phyloP scores from a whole-genome alignment of 2,113 vertebrate species.

The Xyliphius kryptos region DNA sequence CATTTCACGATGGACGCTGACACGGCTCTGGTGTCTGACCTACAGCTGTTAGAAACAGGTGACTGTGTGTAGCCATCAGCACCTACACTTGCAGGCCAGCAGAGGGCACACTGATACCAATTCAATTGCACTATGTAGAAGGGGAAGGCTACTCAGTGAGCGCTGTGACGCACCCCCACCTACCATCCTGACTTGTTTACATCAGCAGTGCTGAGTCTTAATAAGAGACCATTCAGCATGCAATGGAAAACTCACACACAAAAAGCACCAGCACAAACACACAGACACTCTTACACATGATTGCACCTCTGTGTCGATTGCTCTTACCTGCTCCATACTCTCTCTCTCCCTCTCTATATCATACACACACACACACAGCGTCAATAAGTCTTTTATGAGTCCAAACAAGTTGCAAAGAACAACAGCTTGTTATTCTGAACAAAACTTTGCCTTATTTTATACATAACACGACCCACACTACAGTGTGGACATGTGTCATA shows the following conservation, averaged over 20 bases:
- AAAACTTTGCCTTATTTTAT: too few relatives aligned
- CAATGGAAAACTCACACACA: slow-evolving; percentile 33
- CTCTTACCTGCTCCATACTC: too few relatives aligned
- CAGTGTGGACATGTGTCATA: too few relatives aligned
- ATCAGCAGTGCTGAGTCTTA: slow-evolving; percentile 26
- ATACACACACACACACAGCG: too few relatives aligned
- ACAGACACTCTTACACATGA: slow-evolving; percentile 22
- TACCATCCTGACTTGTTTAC: slow-evolving; percentile 42
- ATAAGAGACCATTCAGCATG: slow-evolving; percentile 28
- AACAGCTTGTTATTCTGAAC: too few relatives aligned
- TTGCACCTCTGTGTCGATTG: too few relatives aligned
- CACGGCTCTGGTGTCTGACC: slow-evolving; percentile 77
- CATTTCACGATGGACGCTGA: slow-evolving; percentile 76
- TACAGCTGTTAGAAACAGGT: slow-evolving; percentile 89
- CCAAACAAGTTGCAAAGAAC: too few relatives aligned
- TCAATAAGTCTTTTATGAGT: too few relatives aligned
- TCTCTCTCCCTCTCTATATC: too few relatives aligned
- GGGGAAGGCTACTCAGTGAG: background rate
- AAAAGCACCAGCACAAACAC: too few relatives aligned
- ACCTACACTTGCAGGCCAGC: background rate
- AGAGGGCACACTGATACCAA: slow-evolving; percentile 26
- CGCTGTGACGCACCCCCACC: slow-evolving; percentile 25
- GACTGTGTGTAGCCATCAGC: slow-evolving; percentile 46
- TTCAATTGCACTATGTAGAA: background rate
- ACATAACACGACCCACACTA: too few relatives aligned